Evolutionary conservation across 2,113 vertebrate genomes (phyloP).

Genomic region (Tricholaema leucomelas): DNA sequence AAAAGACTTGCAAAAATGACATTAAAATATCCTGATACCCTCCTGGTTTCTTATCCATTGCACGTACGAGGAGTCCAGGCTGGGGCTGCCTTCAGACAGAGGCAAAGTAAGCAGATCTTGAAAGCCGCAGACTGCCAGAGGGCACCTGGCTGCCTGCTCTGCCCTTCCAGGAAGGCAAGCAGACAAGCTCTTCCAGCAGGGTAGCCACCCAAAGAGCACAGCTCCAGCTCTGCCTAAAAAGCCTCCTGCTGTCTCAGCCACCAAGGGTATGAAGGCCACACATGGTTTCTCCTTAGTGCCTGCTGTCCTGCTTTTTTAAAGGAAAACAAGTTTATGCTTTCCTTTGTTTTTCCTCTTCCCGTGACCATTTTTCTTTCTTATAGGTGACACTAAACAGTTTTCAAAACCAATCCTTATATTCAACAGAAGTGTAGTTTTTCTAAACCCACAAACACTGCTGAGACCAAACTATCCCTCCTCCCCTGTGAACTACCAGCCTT

Average conservation of each 20-base stretch:
- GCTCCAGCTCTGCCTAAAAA: slow-evolving; percentile 4
- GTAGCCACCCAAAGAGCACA: slow-evolving; percentile 18
- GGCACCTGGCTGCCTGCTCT: slow-evolving; percentile 54
- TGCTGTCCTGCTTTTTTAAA: not conserved
- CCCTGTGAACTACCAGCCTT: not conserved
- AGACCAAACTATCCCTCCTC: not conserved
- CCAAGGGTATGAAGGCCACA: not conserved
- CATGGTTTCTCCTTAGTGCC: not conserved
- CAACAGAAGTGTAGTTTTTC: slow-evolving; percentile 3
- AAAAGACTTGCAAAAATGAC: not conserved
- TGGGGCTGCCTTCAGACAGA: slow-evolving; percentile 15
- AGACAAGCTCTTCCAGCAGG: not conserved
- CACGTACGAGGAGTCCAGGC: not conserved
- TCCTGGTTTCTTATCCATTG: not conserved
- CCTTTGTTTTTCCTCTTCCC: slow-evolving; percentile 24
- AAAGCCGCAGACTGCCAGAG: slow-evolving; percentile 42
- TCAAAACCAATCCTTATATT: not conserved
- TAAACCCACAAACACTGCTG: not conserved
- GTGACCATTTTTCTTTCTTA: slow-evolving; percentile 9
- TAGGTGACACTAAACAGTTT: not conserved
- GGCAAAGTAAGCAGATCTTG: not conserved
- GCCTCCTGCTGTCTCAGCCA: slow-evolving; percentile 6
- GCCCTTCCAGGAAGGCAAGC: slow-evolving; percentile 49
- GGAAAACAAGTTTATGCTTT: not conserved
- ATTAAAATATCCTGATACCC: not conserved